A percentile compares a stretch with the other conserved stretches of the same genome.
phyloP scores from a whole-genome alignment of 2,113 vertebrate species.

The Rhadina sibilatrix region DNA sequence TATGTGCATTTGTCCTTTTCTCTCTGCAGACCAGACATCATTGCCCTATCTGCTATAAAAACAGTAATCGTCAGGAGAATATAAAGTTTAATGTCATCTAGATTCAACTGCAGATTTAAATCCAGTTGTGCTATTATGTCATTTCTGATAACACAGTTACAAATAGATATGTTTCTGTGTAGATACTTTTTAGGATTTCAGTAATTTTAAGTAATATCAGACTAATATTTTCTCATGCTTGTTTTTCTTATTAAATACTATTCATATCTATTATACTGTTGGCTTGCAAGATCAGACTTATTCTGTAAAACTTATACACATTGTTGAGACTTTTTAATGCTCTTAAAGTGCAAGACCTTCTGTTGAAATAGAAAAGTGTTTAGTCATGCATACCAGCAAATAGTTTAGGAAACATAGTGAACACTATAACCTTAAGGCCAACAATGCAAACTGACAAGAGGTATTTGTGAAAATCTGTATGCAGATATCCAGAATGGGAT shows the following conservation, averaged over 20 bases:
- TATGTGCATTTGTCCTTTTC: not conserved
- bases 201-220: not conserved
- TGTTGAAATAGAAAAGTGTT: not conserved
- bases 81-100: not conserved
- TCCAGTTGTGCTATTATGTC: not conserved
- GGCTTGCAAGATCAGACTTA: not conserved
- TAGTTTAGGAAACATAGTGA: not conserved
- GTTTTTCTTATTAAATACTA: not conserved
- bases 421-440: not conserved
- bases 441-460: not conserved
- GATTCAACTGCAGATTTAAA: not conserved
- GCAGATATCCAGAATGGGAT: not conserved
- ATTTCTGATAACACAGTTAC: not conserved
- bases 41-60: not conserved
- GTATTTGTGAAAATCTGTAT: not conserved
- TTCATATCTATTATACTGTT: not conserved
- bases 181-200: not conserved
- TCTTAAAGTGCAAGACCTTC: not conserved
- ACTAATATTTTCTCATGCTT: not conserved
- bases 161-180: not conserved
- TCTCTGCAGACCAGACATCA: not conserved
- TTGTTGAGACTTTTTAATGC: not conserved
- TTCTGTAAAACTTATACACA: not conserved
- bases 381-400: not conserved
- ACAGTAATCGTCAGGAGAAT: not conserved